Evolutionary conservation across 2,797 vertebrate species (phyloP).

Genomic region (Myotis planiceps): DNA sequence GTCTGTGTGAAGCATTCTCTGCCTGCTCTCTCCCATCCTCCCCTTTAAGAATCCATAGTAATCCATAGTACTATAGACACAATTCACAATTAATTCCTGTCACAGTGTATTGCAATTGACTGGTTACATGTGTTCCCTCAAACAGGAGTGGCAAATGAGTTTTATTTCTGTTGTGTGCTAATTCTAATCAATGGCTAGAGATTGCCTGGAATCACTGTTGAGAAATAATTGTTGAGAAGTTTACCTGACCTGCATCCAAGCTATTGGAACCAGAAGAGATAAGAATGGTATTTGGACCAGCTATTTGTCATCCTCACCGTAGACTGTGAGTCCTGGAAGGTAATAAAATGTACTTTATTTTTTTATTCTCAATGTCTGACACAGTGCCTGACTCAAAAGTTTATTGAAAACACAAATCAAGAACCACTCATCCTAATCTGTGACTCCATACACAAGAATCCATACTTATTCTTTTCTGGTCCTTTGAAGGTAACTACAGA

Average conservation of each 20-base stretch:
- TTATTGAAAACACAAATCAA: constrained; percentile 8
- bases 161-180: background rate
- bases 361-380: background rate
- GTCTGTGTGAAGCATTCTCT: background rate
- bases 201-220: background rate
- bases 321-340: background rate
- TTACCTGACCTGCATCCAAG: background rate
- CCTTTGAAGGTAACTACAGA: background rate
- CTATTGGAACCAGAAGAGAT: background rate
- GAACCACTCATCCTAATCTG: background rate
- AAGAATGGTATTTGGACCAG: background rate
- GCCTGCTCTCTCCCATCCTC: background rate
- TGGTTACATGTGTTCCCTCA: background rate
- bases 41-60: background rate
- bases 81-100: background rate
- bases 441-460: background rate
- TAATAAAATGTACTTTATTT: background rate
- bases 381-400: background rate
- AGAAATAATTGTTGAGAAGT: background rate
- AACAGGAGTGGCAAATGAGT: background rate
- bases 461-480: background rate
- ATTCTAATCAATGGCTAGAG: background rate
- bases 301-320: background rate
- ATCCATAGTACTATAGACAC: background rate
- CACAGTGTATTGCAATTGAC: background rate